Evolutionary conservation across 2,888 invertebrate genomes (phyloP).

Genomic region (Drosophila borealis): DNA sequence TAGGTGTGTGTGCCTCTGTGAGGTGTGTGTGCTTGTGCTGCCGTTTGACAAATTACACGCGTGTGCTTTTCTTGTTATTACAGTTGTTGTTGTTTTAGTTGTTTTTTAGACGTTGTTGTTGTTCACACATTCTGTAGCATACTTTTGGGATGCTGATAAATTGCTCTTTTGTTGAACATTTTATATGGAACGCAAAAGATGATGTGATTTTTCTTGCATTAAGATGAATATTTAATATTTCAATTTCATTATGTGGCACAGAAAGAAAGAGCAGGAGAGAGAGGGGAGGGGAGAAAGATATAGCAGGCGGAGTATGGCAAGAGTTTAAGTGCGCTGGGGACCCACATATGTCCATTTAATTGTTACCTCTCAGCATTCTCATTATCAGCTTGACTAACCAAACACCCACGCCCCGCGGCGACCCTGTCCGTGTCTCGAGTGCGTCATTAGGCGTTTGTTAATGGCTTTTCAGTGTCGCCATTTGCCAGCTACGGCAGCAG

Average conservation of each 20-base stretch:
- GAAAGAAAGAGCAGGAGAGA: not conserved
- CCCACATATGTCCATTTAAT: slow-evolving; percentile 61
- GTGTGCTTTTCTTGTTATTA: slow-evolving; percentile 28
- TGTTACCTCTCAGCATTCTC: slow-evolving; percentile 40
- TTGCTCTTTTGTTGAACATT: slow-evolving; percentile 69
- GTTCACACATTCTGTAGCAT: slow-evolving; percentile 62
- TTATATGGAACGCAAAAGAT: slow-evolving; percentile 48
- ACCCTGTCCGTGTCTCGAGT: slow-evolving; percentile 59
- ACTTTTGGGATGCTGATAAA: slow-evolving; percentile 77
- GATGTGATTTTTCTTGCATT: slow-evolving; percentile 69
- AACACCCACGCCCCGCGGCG: slow-evolving; percentile 1
- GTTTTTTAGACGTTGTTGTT: slow-evolving; percentile 39
- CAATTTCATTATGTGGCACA: slow-evolving; percentile 60
- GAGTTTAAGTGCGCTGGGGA: not conserved
- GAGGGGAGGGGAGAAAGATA: not conserved
- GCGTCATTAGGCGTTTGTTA: slow-evolving; percentile 78
- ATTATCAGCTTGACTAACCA: slow-evolving; percentile 63
- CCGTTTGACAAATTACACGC: slow-evolving; percentile 55
- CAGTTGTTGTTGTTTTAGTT: slow-evolving; percentile 40
- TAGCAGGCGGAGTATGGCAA: not conserved
- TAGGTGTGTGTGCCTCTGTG: slow-evolving; percentile 4
- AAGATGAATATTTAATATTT: slow-evolving; percentile 74
- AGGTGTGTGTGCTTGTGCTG: slow-evolving; percentile 10
- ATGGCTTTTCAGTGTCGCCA: slow-evolving; percentile 80
- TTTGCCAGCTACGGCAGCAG: slow-evolving; percentile 38